These are phyloP conservation scores for Campoletis sonorensis DNA, from an alignment of 1,140 invertebrate species.

Conservation along the genomic window DNA sequence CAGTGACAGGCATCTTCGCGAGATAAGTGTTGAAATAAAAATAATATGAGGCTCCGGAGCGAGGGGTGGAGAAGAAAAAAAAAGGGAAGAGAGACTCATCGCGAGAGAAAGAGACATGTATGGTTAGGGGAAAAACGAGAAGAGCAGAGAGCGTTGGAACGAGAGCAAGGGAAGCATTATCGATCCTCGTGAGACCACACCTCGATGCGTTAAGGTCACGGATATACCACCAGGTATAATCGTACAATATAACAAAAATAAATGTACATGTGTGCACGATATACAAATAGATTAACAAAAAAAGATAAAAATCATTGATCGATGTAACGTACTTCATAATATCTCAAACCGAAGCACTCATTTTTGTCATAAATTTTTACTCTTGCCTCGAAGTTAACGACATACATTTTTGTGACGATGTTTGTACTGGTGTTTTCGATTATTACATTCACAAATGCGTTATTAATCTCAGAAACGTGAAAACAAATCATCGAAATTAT, in stretches of 20 bases:
- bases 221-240: conserved; percentile 26
- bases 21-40: conserved; percentile 14
- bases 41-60: not conserved
- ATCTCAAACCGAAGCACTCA: not conserved
- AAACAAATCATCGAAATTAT: too few species aligned
- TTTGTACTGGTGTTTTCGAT: not conserved
- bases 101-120: not conserved
- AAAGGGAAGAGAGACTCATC: not conserved
- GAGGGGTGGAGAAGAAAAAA: not conserved
- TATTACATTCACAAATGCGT: too few species aligned
- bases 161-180: conserved; percentile 50
- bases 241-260: not conserved
- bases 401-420: too few species aligned
- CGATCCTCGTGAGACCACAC: conserved; percentile 55
- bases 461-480: too few species aligned
- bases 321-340: not conserved
- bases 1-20: not conserved
- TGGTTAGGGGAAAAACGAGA: conserved; percentile 13
- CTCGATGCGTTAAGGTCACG: conserved; percentile 52
- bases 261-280: not conserved
- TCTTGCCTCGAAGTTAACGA: not conserved
- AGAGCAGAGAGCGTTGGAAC: conserved; percentile 28
- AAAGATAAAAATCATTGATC: not conserved
- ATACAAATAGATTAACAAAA: not conserved
- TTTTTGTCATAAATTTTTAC: not conserved